Percentiles rank a stretch among this genome's conserved stretches.
phyloP scores from a whole-genome alignment of 2,888 invertebrate genomes.

The Cosmopolites sordidus region DNA sequence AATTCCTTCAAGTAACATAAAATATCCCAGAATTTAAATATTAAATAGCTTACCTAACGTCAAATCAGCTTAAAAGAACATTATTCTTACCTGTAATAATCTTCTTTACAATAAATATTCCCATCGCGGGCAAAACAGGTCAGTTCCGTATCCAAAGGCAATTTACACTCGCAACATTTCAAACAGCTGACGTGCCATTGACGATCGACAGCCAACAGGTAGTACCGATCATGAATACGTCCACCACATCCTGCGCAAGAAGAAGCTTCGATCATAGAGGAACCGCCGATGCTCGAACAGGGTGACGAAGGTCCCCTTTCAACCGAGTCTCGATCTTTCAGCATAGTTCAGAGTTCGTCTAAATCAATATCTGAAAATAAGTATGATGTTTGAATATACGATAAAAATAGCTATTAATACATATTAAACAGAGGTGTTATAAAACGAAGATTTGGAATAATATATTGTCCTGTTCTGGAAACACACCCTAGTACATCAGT shows the following conservation, averaged over 20 bases:
- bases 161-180: conserved; percentile 78
- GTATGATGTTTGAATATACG: no score
- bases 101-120: conserved; percentile 90
- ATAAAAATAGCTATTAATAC: no score
- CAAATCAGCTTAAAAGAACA: no score
- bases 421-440: no score
- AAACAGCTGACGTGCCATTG: conserved; percentile 88
- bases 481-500: no score
- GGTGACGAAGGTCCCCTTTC: conserved; percentile 48
- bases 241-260: conserved; percentile 62
- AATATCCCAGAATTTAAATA: no score
- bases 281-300: conserved; percentile 47
- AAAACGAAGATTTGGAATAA: no score
- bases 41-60: no score
- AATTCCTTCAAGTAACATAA: no score
- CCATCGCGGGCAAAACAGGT: conserved; percentile 88
- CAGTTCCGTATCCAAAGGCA: conserved; percentile 78
- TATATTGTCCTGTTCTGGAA: no score
- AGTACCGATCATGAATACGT: conserved; percentile 60
- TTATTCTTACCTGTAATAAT: conserved; percentile 93
- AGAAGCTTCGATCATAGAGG: conserved; percentile 43
- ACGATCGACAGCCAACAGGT: conserved; percentile 79
- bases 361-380: no score
- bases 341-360: conserved; percentile 48
- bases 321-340: conserved; percentile 64